A percentile compares a stretch with the other conserved stretches of the same genome.
phyloP scores from a whole-genome alignment of 2,797 vertebrate species.

The Lemur catta region DNA sequence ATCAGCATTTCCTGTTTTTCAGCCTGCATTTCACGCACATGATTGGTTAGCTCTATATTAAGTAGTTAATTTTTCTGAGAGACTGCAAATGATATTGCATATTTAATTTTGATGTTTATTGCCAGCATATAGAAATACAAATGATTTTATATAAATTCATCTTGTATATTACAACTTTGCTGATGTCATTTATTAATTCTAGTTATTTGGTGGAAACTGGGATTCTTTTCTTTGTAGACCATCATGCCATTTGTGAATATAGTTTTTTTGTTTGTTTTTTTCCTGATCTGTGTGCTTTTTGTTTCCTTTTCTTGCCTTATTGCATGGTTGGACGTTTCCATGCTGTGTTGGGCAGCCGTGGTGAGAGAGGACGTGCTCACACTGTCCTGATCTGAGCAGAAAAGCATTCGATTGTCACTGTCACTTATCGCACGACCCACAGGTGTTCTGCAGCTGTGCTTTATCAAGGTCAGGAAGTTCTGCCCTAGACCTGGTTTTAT shows the following conservation, averaged over 20 bases:
- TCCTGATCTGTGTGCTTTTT: neutral
- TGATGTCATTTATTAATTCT: neutral
- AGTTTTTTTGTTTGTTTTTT: neutral
- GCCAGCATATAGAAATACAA: neutral
- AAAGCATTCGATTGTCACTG: neutral
- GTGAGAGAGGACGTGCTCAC: neutral
- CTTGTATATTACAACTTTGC: neutral
- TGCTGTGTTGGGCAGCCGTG: no score
- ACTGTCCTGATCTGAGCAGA: neutral
- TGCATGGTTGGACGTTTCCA: neutral
- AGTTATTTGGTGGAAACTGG: neutral
- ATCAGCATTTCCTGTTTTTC: neutral
- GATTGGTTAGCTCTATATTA: neutral
- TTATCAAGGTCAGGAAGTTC: neutral
- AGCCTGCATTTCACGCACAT: no score
- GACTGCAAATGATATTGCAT: neutral
- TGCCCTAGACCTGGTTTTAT: neutral
- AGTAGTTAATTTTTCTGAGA: neutral
- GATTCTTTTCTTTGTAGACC: neutral
- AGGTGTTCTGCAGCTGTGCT: neutral
- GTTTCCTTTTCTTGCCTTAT: neutral
- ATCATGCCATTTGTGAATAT: neutral
- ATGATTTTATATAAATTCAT: neutral
- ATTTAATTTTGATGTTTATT: neutral
- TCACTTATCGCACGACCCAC: accelerated